Evolutionary conservation across 2,797 vertebrate species (phyloP), one percentile per base, ranked within the genome.

Genomic region (Pterois miles): DNA sequence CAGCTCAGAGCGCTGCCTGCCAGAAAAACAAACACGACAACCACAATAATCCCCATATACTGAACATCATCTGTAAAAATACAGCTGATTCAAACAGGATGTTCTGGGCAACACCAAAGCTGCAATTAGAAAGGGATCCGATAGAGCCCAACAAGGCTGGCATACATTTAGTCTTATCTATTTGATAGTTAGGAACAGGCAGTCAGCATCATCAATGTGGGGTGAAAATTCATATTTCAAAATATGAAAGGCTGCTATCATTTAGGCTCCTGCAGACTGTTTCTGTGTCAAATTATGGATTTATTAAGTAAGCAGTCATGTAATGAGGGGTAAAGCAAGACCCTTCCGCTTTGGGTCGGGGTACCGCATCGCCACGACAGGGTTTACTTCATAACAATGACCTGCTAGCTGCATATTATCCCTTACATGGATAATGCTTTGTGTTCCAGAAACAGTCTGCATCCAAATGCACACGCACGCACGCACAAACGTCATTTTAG

Each of bases 1-100:
- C 76, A 93, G 92, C 89, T 99, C 97, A 0, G 85, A 87, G 2
- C 96, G 95, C 93, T 99, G 98, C 94, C 98, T 99, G 92, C 16
- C 40, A 60, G 1, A 46, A 46, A 46, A 18, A 48, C 23, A 52
- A 70, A 43, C 33, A 29, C 6, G 5, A 66, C 25, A 25, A 33
- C 5, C 8, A 33, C 29, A 22, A 29, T 4, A 1, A 48, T 34
- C 16, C 5, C 20, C 14, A 6, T 2, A 13, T 6, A 6, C n/a
- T n/a, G n/a, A n/a, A n/a, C 8, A 40, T 16, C 65, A 27, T 9
- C 65, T 29, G 18, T 22, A 63, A 33, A 56, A 33, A 33, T 2
- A 48, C 53, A 27, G 25, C 0, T 22, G 4, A 38, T 50, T 23
- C 14, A 8, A 7, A 2, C 46, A 16, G 8, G 20, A 16, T 4